phyloP scores from a whole-genome alignment of 35 echinoderm and acorn worm species.

The Diadema setosum region DNA sequence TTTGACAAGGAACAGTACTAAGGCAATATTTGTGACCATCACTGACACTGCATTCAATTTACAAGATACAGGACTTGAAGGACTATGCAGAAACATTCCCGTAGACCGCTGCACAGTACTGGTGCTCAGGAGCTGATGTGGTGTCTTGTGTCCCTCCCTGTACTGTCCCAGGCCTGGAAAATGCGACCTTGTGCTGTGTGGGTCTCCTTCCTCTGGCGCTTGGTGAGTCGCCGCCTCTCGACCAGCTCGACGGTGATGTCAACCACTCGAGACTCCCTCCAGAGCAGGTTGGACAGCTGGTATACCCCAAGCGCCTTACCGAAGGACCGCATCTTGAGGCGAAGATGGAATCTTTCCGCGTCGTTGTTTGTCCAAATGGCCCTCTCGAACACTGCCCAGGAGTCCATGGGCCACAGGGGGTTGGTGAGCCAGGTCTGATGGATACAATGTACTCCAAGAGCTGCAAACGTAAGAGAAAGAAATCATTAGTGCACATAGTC shows the following conservation, averaged over 20 bases:
- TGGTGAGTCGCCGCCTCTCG: not conserved
- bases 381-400: constrained; percentile 4
- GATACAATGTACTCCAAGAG: not conserved
- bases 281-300: not conserved
- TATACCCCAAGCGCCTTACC: not conserved
- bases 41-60: not conserved
- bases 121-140: not conserved
- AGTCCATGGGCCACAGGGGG: not conserved
- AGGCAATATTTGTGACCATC: too few species aligned
- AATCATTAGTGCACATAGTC: not conserved
- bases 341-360: constrained; percentile 35
- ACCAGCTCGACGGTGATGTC: not conserved
- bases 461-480: not conserved
- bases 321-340: constrained; percentile 13
- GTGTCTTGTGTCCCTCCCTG: not conserved
- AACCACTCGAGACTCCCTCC: not conserved
- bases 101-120: not conserved
- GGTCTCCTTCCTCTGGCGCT: not conserved
- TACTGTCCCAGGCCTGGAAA: not conserved
- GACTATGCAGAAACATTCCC: not conserved
- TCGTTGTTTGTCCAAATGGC: constrained; percentile 51
- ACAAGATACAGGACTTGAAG: not conserved
- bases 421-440: not conserved
- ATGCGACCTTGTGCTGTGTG: not conserved
- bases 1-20: not conserved